Conservation (phyloP, 2,797 vertebrate genomes). For the Lepilemur septentrionalis region DNA sequence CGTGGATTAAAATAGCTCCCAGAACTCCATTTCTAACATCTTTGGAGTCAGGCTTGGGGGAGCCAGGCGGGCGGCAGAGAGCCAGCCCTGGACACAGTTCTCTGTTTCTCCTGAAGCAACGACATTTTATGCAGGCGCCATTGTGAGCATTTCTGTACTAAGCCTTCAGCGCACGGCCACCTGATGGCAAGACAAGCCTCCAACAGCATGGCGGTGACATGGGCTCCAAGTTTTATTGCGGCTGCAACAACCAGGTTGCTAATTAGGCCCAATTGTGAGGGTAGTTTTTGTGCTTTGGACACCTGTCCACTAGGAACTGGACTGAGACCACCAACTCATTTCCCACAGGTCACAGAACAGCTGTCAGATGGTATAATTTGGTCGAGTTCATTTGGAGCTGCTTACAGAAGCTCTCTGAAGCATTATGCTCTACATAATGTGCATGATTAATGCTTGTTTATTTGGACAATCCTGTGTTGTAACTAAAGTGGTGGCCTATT, state of each 20-base stretch:
- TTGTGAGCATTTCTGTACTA: neutral
- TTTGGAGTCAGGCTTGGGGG: neutral
- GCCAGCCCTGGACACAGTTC: neutral
- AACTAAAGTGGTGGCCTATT: slow-evolving; percentile 78
- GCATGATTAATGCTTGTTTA: slow-evolving; percentile 84
- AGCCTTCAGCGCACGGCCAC: slow-evolving; percentile 37
- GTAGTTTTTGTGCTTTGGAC: slow-evolving; percentile 79
- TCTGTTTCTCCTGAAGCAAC: slow-evolving; percentile 54
- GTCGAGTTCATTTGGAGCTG: slow-evolving; percentile 83
- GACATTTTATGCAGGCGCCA: neutral
- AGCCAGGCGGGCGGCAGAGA: slow-evolving; percentile 19
- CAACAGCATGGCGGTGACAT: slow-evolving; percentile 18
- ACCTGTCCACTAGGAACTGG: slow-evolving; percentile 83
- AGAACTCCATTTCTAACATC: neutral
- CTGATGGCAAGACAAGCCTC: slow-evolving; percentile 47
- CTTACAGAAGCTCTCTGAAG: slow-evolving; percentile 79
- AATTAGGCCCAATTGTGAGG: slow-evolving; percentile 78
- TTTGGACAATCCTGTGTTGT: slow-evolving; percentile 79
- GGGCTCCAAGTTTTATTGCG: slow-evolving; percentile 66
- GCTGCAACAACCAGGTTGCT: slow-evolving; percentile 72
- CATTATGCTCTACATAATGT: slow-evolving; percentile 86
- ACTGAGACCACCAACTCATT: slow-evolving; percentile 82
- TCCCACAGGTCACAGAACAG: slow-evolving; percentile 85
- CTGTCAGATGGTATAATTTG: slow-evolving; percentile 84
- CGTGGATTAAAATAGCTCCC: neutral